Evolutionary conservation across 2,888 invertebrate species (phyloP).

Genomic region (Baccha elongata): DNA sequence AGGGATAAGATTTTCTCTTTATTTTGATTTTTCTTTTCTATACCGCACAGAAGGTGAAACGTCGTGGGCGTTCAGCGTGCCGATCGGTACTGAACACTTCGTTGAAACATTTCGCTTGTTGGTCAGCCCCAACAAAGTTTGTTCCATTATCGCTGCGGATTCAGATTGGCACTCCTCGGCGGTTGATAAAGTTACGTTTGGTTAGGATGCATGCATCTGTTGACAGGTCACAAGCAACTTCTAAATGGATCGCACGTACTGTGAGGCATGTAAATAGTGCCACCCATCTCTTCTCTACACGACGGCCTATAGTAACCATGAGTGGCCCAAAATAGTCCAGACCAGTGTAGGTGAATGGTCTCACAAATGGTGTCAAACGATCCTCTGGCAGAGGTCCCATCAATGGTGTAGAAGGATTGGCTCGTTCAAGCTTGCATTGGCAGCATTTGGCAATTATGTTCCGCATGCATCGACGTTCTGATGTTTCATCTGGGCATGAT

Average conservation of each 20-base stretch:
- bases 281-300: constrained; percentile 69
- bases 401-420: constrained; percentile 32
- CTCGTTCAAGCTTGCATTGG: constrained; percentile 11
- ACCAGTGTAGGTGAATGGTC: constrained; percentile 65
- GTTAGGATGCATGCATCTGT: constrained; percentile 50
- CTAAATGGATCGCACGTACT: constrained; percentile 36
- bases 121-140: no score
- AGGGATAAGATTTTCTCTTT: no score
- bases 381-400: constrained; percentile 69
- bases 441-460: constrained; percentile 30
- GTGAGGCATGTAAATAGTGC: constrained; percentile 52
- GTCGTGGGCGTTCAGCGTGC: no score
- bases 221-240: constrained; percentile 33
- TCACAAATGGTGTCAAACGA: constrained; percentile 57
- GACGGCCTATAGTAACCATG: constrained; percentile 66
- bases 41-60: no score
- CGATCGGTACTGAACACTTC: no score
- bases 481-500: constrained; percentile 51
- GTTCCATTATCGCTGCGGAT: constrained; percentile 48
- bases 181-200: constrained; percentile 55
- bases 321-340: constrained; percentile 65
- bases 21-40: no score
- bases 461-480: constrained; percentile 58
- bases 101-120: constrained; percentile 1
- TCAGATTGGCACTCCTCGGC: constrained; percentile 32